Evolutionary conservation across 1,140 invertebrate genomes (phyloP), one percentile per base, ranked within the genome.

Genomic region (Globodera ellingtonae): DNA sequence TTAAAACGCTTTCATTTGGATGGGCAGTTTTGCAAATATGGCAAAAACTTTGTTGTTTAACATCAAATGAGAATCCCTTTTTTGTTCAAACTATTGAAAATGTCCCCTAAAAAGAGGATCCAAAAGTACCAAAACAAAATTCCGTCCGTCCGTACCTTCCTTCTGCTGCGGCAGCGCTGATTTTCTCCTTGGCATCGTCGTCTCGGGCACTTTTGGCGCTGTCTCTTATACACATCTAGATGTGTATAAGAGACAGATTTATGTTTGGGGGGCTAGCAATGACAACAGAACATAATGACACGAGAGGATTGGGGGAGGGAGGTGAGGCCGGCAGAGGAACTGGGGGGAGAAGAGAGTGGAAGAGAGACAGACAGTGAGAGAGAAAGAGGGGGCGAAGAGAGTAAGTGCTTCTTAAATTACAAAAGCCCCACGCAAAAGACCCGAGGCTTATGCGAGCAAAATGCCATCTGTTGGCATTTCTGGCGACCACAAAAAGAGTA

Each of bases 91-190:
- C 24, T 24, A 24, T 24, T 24, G 1, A 24, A 24, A 24, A 24
- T 24, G 0, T 24, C 1, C 24, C 24, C 24, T 24, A 24, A 24
- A 24, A 24, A 24, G 24, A 24, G 24, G 24, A 24, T 0, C 24
- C 24, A 24, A 24, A 24, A 24, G 24, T 24, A 24, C 24, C 24
- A 50, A 8, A 24, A 21, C 46, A 74, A 56, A n/a, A 7, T n/a
- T n/a, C 73, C 73, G 35, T 15, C n/a, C 62, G 44, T 50, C 73
- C 24, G 48, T 75, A n/a, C 59, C n/a, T 75, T 62, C 50, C 50
- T 52, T 71, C 15, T 71, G 46, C 50, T 15, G 0, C 70, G 10
- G 10, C 18, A 1, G 46, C 70, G 46, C 15, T 4, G 46, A 71
- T n/a, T 71, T 71, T 71, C 6, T n/a, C 70, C 10, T 4, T 15